Evolutionary conservation across 2,113 vertebrate genomes (phyloP).

Genomic region (Egretta garzetta): DNA sequence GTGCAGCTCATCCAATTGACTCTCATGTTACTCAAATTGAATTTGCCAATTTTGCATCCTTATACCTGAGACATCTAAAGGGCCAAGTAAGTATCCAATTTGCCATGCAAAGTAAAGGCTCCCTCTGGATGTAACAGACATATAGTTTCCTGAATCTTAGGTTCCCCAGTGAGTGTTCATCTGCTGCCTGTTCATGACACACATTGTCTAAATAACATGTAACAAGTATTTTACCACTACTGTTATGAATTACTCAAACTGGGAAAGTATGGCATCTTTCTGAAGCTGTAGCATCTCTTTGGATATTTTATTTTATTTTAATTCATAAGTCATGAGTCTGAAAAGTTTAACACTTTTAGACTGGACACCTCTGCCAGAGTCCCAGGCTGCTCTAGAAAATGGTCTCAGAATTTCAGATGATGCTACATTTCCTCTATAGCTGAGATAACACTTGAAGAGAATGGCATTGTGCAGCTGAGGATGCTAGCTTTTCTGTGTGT

Average conservation of each 20-base stretch:
- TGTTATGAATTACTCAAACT: background rate
- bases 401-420: background rate
- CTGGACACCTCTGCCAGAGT: background rate
- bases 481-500: background rate
- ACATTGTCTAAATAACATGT: background rate
- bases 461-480: background rate
- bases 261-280: background rate
- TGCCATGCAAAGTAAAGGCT: background rate
- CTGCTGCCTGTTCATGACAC: background rate
- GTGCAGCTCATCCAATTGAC: background rate
- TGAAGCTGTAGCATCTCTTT: background rate
- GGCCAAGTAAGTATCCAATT: background rate
- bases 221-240: background rate
- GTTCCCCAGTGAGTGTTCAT: background rate
- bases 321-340: background rate
- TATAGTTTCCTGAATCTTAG: background rate
- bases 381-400: background rate
- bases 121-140: background rate
- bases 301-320: background rate
- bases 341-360: background rate
- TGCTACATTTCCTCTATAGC: background rate
- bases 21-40: fast-evolving
- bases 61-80: background rate
- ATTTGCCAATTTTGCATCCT: background rate
- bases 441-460: background rate